phyloP scores from a whole-genome alignment of 2,113 vertebrate species.

The Cygnus atratus region DNA sequence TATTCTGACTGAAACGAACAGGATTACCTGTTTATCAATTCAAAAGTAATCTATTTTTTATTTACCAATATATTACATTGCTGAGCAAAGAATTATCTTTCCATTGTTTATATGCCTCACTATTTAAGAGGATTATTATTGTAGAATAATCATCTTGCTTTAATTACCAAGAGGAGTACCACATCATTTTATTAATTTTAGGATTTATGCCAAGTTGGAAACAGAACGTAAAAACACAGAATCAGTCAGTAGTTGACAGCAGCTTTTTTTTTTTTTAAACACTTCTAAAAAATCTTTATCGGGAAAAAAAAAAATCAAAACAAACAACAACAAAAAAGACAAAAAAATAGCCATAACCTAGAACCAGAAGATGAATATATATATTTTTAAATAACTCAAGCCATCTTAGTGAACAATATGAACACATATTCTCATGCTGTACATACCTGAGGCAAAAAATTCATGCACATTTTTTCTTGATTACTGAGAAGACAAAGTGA shows the following conservation, averaged over 20 bases:
- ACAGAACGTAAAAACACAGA: slow-evolving; percentile 38
- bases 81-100: slow-evolving; percentile 45
- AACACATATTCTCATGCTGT: neutral
- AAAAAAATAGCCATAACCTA: neutral
- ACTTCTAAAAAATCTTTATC: neutral
- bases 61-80: slow-evolving; percentile 46
- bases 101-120: slow-evolving; percentile 14
- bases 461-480: neutral
- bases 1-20: slow-evolving; percentile 46
- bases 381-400: neutral
- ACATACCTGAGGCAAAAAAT: neutral
- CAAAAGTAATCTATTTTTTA: slow-evolving; percentile 54
- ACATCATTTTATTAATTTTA: slow-evolving; percentile 55
- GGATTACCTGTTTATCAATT: slow-evolving; percentile 62
- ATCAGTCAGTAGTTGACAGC: slow-evolving; percentile 6
- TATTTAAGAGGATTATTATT: slow-evolving; percentile 65
- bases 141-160: slow-evolving; percentile 53
- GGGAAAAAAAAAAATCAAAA: neutral
- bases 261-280: neutral
- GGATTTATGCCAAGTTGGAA: slow-evolving; percentile 54
- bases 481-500: neutral
- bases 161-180: slow-evolving; percentile 47
- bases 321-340: too few relatives aligned
- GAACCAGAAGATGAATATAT: neutral
- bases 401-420: neutral